Conservation (phyloP, 2,797 vertebrate species). For the Pampus argenteus region DNA sequence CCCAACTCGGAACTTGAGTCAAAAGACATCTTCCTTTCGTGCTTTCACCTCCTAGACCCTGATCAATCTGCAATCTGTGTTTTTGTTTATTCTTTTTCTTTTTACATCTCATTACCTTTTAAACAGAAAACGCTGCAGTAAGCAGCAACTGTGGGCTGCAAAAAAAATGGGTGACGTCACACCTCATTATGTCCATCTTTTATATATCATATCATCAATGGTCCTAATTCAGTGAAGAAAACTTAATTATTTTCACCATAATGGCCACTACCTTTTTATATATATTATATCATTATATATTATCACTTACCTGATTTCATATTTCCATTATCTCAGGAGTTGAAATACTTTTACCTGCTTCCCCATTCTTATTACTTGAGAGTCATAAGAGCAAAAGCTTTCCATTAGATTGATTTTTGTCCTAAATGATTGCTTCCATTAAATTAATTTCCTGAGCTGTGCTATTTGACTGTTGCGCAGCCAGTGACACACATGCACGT, state of each 20-base stretch:
- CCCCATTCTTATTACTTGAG: not conserved
- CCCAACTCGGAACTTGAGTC: conserved; percentile 19
- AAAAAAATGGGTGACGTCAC: no score
- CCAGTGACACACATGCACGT: not conserved
- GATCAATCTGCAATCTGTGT: not conserved
- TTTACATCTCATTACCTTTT: no score
- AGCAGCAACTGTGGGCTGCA: no score
- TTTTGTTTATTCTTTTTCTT: no score
- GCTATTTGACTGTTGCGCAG: conserved; percentile 25
- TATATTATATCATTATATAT: not conserved
- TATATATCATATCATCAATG: no score
- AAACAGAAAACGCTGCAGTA: no score
- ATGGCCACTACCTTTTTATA: not conserved
- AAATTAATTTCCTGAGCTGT: conserved; percentile 22
- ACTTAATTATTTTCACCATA: not conserved
- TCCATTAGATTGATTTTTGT: conserved; percentile 10
- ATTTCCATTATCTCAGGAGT: not conserved
- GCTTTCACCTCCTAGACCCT: conserved; percentile 9
- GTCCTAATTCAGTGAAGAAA: not conserved
- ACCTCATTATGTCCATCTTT: no score
- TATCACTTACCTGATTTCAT: not conserved
- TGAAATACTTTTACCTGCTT: not conserved
- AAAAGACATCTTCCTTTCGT: conserved; percentile 8
- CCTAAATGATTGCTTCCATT: conserved; percentile 22
- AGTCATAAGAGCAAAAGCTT: not conserved